phyloP scores from a whole-genome alignment of 2,113 vertebrate genomes.

The Thamnaconus septentrionalis region DNA sequence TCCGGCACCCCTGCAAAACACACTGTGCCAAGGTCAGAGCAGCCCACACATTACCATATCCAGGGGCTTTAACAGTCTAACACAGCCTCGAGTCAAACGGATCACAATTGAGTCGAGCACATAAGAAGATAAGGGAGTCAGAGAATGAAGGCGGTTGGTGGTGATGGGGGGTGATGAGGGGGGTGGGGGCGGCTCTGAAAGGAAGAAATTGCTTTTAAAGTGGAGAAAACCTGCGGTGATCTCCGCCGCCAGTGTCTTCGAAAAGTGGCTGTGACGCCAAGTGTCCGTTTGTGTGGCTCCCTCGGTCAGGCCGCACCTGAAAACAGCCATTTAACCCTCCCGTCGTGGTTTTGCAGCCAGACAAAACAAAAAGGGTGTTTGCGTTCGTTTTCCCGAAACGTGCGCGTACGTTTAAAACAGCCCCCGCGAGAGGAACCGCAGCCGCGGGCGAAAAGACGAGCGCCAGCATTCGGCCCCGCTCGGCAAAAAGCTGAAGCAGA shows the following conservation, averaged over 20 bases:
- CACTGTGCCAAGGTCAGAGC: slow-evolving; percentile 74
- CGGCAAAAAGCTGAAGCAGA: slow-evolving; percentile 6
- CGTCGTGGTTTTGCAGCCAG: too few relatives aligned
- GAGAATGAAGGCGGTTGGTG: background rate
- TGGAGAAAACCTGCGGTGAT: slow-evolving; percentile 56
- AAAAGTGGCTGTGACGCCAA: slow-evolving; percentile 42
- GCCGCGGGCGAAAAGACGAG: background rate
- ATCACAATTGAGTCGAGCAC: slow-evolving; percentile 55
- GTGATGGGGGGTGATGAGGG: too few relatives aligned
- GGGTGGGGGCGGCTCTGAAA: slow-evolving; percentile 16
- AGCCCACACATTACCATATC: slow-evolving; percentile 72
- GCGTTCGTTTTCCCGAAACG: slow-evolving; percentile 58
- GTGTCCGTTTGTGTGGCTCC: slow-evolving; percentile 59
- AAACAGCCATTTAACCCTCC: slow-evolving; percentile 44
- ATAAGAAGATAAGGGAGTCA: slow-evolving; percentile 44
- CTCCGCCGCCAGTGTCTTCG: slow-evolving; percentile 38
- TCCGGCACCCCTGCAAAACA: slow-evolving; percentile 68
- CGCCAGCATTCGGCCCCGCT: background rate
- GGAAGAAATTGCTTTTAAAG: slow-evolving; percentile 65
- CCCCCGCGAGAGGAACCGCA: slow-evolving; percentile 9
- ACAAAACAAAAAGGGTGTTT: slow-evolving; percentile 31
- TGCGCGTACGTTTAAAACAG: slow-evolving; percentile 53
- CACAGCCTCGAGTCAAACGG: slow-evolving; percentile 56
- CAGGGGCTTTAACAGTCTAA: slow-evolving; percentile 62
- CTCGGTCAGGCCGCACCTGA: slow-evolving; percentile 43